A percentile compares a stretch with the other conserved stretches of the same genome.
Conservation (phyloP, 2,797 vertebrate species). For the Aulostomus chinensis region DNA sequence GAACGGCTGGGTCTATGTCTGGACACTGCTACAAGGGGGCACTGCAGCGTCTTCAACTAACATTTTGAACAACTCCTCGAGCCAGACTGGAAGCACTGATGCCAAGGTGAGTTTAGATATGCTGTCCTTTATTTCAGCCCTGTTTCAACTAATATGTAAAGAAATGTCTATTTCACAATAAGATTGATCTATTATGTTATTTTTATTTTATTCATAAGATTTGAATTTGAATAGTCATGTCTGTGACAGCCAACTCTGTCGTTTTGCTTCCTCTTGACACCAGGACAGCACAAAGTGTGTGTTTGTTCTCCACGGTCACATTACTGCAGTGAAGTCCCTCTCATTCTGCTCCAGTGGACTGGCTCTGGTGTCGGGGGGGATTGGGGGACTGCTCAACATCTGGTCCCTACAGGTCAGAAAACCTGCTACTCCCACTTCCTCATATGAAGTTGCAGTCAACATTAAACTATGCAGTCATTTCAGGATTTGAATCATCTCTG, state of each 20-base stretch:
- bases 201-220: not conserved
- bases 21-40: conserved; percentile 83
- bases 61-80: conserved; percentile 58
- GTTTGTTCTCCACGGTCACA: conserved; percentile 82
- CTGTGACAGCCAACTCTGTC: not conserved
- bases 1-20: conserved; percentile 82
- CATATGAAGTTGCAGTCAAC: not conserved
- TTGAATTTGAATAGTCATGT: not conserved
- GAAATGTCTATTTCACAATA: not conserved
- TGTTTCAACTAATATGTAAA: not conserved
- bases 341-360: conserved; percentile 82
- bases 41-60: conserved; percentile 71
- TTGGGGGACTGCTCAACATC: conserved; percentile 84
- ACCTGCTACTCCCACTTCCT: not conserved
- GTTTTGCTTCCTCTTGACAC: conserved; percentile 28
- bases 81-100: conserved; percentile 65
- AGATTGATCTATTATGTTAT: too few relatives aligned
- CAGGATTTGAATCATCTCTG: too few relatives aligned
- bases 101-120: conserved; percentile 77
- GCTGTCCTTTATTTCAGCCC: too few relatives aligned
- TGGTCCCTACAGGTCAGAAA: conserved; percentile 83
- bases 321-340: conserved; percentile 81
- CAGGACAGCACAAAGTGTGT: conserved; percentile 76
- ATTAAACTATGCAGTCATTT: not conserved
- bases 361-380: conserved; percentile 81